Base-by-base conservation (phyloP, 2,113 vertebrate species). In the Apus apus region DNA sequence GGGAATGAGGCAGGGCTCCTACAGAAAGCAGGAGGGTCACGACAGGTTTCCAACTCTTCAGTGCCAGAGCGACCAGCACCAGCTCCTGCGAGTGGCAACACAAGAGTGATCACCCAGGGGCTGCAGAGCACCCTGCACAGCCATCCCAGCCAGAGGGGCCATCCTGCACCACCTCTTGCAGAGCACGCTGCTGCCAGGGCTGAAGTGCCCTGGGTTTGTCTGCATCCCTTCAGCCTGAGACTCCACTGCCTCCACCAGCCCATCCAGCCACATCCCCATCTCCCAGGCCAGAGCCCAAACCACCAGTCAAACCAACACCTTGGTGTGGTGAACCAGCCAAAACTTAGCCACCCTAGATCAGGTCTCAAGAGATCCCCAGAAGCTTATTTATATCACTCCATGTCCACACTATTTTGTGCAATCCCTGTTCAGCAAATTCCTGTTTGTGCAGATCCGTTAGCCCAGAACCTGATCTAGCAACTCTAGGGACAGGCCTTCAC, bases 261-360 rank as follows among this genome's bases (percentile, higher is more conserved):
- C 75, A 14, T 43, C 48, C 85, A 62, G 65, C 80, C 1, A 0
- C 79, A 34, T 53, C 79, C 93, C 53, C 76, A 57, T 7, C 73
- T 94, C 85, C 80, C 93, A 8, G 12, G 26, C 43, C 12, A 78
- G 75, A 90, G 94, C 93, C 85, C 95, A 96, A 93, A 92, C 87
- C 82, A 51, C 78, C 1, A 38, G 51, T 12, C 56, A 74, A 15
- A 84, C 36, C 85, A 86, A 91, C 11, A 56, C 38, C 6, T 29
- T 43, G 60, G 67, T 16, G 58, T 15, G 25, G 56, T 14, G 30
- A 91, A 56, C 29, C 56, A 12, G 82, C 64, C 78, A 65, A 58
- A 75, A 87, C 1, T 11, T 85, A 70, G 56, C 82, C 29, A 46
- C 66, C n/a, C 54, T 53, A 23, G 6, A 73, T 8, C 27, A 54